Evolutionary conservation across 1,140 invertebrate species (phyloP).

Genomic region (Arion vulgaris): DNA sequence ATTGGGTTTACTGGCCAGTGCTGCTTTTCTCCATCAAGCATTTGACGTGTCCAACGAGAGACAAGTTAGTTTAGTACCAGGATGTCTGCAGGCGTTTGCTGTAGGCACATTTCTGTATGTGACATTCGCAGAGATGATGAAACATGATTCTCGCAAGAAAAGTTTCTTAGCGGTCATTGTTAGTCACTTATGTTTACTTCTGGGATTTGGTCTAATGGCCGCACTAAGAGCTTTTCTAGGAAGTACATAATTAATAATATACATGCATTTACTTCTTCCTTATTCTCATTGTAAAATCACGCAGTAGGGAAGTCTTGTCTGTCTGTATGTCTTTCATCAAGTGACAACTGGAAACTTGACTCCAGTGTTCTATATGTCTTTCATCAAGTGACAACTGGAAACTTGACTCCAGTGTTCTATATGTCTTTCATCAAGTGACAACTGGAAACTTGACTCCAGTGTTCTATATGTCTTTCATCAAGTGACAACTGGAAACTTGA

Average conservation of each 20-base stretch:
- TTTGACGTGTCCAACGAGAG: background rate
- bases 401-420: too few relatives aligned
- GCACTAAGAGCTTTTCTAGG: background rate
- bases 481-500: too few relatives aligned
- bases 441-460: too few relatives aligned
- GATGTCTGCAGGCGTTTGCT: slow-evolving; percentile 29
- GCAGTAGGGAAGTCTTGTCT: too few relatives aligned
- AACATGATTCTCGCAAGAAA: background rate
- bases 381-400: too few relatives aligned
- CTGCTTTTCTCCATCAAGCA: background rate
- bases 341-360: too few relatives aligned
- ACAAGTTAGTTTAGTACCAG: background rate
- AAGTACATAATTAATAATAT: background rate
- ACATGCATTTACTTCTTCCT: too few relatives aligned
- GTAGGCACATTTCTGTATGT: slow-evolving; percentile 32
- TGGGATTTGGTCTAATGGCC: slow-evolving; percentile 24
- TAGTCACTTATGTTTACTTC: background rate
- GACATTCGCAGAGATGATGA: background rate
- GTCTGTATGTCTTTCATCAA: too few relatives aligned
- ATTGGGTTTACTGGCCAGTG: background rate
- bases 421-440: too few relatives aligned
- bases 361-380: too few relatives aligned
- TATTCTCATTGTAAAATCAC: too few relatives aligned
- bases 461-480: too few relatives aligned
- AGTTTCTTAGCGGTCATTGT: background rate